These are phyloP conservation scores for Lasioglossum malachurum DNA, from an alignment of 2,888 invertebrate species.

Conservation along the genomic window DNA sequence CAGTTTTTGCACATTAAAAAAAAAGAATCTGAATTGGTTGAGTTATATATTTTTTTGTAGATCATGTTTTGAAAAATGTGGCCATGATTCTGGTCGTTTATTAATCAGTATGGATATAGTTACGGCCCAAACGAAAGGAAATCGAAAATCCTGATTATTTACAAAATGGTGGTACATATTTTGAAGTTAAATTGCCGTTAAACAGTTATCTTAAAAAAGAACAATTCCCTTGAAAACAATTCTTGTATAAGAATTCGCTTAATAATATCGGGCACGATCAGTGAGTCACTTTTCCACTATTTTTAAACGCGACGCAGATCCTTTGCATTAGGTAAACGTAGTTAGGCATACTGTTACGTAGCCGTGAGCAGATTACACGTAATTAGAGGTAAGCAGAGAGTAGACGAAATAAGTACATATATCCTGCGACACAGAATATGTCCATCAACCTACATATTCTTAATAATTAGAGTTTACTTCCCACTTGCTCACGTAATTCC, in stretches of 20 bases:
- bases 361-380: background rate
- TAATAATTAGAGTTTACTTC: background rate
- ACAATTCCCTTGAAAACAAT: background rate
- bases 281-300: background rate
- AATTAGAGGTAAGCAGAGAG: background rate
- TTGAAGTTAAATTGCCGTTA: no score
- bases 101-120: no score
- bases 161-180: no score
- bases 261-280: background rate
- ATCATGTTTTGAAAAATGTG: no score
- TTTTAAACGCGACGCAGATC: background rate
- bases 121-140: no score
- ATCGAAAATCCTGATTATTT: no score
- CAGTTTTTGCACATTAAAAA: background rate
- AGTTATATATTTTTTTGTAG: no score
- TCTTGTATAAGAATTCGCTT: background rate
- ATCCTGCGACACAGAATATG: background rate
- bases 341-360: background rate
- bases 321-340: background rate
- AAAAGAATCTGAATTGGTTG: no score
- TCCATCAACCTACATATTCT: background rate
- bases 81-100: no score
- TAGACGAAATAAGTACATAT: background rate
- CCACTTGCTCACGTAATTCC: background rate
- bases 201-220: no score